These are phyloP conservation scores for Aplysia californica DNA, from an alignment of 1,140 invertebrate genomes.

Conservation along the genomic window DNA sequence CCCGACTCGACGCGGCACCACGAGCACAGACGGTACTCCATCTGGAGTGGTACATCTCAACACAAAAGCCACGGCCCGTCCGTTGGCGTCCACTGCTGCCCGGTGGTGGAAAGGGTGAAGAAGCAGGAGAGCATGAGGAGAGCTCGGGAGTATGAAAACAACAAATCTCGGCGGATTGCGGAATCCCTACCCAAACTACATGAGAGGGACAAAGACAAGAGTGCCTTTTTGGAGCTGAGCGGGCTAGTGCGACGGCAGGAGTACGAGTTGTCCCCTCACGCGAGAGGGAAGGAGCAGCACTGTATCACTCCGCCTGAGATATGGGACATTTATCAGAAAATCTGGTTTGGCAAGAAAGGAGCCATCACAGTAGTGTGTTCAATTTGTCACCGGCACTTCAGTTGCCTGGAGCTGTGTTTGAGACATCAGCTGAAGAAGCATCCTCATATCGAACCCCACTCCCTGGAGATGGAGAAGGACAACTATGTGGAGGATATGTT, in stretches of 20 bases:
- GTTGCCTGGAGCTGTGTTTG: conserved; percentile 35
- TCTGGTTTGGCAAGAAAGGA: conserved; percentile 49
- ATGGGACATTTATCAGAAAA: conserved; percentile 40
- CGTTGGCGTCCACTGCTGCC: conserved; percentile 10
- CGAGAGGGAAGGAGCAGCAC: not conserved
- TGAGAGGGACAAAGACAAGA: conserved; percentile 12
- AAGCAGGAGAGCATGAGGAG: too few relatives aligned
- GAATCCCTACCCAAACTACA: too few relatives aligned
- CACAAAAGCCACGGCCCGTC: not conserved
- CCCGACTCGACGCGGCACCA: conserved; percentile 9
- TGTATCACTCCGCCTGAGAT: conserved; percentile 18
- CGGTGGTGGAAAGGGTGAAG: conserved; percentile 6
- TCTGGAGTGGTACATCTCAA: conserved; percentile 7
- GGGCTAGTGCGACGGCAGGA: conserved; percentile 12
- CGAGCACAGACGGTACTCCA: conserved; percentile 12
- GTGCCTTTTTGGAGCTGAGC: not conserved
- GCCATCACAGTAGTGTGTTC: conserved; percentile 44
- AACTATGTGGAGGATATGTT: conserved; percentile 29
- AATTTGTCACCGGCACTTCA: conserved; percentile 49
- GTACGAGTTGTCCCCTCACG: conserved; percentile 16
- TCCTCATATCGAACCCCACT: conserved; percentile 46
- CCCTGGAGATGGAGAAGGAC: conserved; percentile 44
- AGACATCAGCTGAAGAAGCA: conserved; percentile 54
- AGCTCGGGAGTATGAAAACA: too few relatives aligned
- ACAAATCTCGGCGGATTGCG: too few relatives aligned